phyloP scores from a whole-genome alignment of 2,797 vertebrate genomes.

The Xerus rutilus region DNA sequence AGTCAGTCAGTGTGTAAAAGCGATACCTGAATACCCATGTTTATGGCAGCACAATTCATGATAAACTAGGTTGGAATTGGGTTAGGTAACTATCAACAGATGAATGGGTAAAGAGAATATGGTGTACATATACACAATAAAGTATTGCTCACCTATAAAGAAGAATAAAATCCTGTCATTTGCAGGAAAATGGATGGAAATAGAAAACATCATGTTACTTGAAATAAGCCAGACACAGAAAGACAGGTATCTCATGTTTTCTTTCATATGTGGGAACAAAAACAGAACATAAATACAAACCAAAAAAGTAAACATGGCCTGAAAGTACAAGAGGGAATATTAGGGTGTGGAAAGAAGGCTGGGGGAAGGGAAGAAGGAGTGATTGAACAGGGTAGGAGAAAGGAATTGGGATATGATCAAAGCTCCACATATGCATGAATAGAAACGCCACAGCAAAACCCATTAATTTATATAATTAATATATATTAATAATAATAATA shows the following conservation, averaged over 20 bases:
- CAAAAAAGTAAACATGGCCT: neutral
- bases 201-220: neutral
- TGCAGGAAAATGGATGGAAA: neutral
- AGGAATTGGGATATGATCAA: neutral
- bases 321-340: neutral
- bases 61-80: neutral
- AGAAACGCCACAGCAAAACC: neutral
- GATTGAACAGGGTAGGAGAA: neutral
- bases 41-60: neutral
- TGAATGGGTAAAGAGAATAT: neutral
- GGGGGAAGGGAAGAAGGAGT: neutral
- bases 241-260: neutral
- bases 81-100: neutral
- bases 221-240: neutral
- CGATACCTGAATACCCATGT: neutral
- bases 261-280: neutral
- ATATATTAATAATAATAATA: neutral
- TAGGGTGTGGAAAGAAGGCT: neutral
- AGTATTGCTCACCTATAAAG: too few species aligned
- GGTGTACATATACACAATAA: too few species aligned
- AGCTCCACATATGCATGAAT: neutral
- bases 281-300: neutral
- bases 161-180: neutral
- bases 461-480: neutral
- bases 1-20: neutral